These are phyloP conservation scores for Macquaria australasica DNA, from an alignment of 2,113 vertebrate species.

Conservation along the genomic window DNA sequence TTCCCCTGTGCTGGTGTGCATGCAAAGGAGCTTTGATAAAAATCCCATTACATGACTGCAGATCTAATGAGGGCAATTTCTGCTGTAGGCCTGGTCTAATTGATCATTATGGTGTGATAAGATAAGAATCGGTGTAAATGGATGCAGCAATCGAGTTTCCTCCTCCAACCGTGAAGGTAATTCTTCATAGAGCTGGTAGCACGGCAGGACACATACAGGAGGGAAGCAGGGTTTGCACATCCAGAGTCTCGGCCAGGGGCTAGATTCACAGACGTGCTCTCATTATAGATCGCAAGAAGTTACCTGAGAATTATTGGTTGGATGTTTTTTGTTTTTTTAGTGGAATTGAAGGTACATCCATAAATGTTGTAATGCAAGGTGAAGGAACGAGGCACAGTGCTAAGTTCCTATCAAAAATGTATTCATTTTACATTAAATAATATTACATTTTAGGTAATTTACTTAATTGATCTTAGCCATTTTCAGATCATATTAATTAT, in stretches of 20 bases:
- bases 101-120: slow-evolving; percentile 65
- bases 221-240: slow-evolving; percentile 16
- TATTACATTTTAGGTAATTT: background rate
- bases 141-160: slow-evolving; percentile 58
- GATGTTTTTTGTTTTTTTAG: background rate
- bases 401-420: background rate
- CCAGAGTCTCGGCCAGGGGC: background rate
- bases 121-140: slow-evolving; percentile 67
- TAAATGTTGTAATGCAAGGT: background rate
- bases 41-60: slow-evolving; percentile 52
- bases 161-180: slow-evolving; percentile 61
- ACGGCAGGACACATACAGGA: slow-evolving; percentile 9
- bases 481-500: background rate
- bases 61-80: slow-evolving; percentile 66
- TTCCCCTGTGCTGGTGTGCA: slow-evolving; percentile 45
- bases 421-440: background rate
- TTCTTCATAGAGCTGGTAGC: slow-evolving; percentile 51
- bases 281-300: background rate
- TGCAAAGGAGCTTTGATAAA: slow-evolving; percentile 57
- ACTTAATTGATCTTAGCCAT: background rate
- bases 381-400: background rate
- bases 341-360: background rate
- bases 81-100: slow-evolving; percentile 52
- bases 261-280: background rate
- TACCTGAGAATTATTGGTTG: background rate